phyloP scores from a whole-genome alignment of 2,888 invertebrate species.

The Gasteruption jaculator region DNA sequence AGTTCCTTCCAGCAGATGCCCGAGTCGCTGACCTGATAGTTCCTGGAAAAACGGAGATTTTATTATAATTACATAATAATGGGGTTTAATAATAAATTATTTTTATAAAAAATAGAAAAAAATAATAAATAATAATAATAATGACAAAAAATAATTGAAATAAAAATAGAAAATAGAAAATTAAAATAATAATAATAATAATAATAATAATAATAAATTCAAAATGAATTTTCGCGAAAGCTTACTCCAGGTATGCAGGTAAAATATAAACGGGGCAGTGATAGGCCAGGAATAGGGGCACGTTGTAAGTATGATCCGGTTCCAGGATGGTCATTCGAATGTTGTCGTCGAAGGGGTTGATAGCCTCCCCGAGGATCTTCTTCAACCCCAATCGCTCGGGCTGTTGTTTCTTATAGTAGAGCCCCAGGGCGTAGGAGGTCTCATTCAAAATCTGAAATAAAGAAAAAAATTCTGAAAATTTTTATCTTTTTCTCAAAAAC shows the following conservation, averaged over 20 bases:
- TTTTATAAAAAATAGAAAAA: constrained; percentile 2
- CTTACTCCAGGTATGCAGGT: constrained; percentile 72
- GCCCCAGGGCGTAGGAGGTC: constrained; percentile 69
- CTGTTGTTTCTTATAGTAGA: constrained; percentile 70
- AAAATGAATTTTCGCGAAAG: constrained; percentile 26
- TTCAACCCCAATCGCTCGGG: constrained; percentile 63
- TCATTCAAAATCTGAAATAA: constrained; percentile 69
- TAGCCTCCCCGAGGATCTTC: constrained; percentile 62
- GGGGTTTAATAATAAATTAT: constrained; percentile 8
- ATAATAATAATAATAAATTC: not conserved
- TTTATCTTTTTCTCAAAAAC: no score
- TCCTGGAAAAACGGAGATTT: constrained; percentile 48
- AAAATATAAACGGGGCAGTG: constrained; percentile 73
- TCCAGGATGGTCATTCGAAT: constrained; percentile 69
- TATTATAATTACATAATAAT: not conserved
- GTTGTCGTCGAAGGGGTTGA: constrained; percentile 73
- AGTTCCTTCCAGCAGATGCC: constrained; percentile 81
- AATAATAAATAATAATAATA: not conserved
- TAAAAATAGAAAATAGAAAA: constrained; percentile 4
- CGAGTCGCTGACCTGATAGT: constrained; percentile 66
- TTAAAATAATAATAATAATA: not conserved
- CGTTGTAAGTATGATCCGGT: constrained; percentile 69
- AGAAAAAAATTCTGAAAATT: constrained; percentile 8
- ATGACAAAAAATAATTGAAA: constrained; percentile 2
- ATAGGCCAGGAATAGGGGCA: constrained; percentile 76